Base-by-base conservation (phyloP, 2,888 invertebrate genomes). In the Polia nebulosa region DNA sequence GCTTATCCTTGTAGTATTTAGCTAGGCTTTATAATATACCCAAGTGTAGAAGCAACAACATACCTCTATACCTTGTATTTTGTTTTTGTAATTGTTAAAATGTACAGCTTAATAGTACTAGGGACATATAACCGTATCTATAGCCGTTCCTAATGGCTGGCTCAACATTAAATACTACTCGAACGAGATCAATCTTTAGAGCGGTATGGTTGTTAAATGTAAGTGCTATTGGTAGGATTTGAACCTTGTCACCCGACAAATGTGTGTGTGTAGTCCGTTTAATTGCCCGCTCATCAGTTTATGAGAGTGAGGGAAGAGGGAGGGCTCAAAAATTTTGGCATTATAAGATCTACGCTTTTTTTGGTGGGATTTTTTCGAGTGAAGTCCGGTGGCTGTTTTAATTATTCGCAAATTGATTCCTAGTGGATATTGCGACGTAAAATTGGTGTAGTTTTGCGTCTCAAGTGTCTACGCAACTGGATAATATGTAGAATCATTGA, bases 101-200 rank as follows among this genome's bases (percentile, higher is more conserved):
- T 55, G 62, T 47, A 70, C 9, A 9, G 22, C 22, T 49, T 71
- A 63, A 71, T 72, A 72, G 53, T 29, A 56, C 22, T 25, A 4
- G 1, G 44, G 34, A 9, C 55, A 72, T 63, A n/a, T 71, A 63
- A 27, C 32, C 17, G 55, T 49, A 71, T 55, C 20, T 47, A 22
- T n/a, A 32, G 62, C 47, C 63, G 49, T n/a, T 39, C 36, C 13
- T 72, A 72, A 71, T 64, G 64, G 49, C 41, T 34, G 55, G 6
- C 20, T 11, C 13, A 22, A 41, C 17, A 20, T 63, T n/a, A 53
- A 53, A 15, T 70, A 71, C 22, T 29, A 11, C 41, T 44, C 13
- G 17, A 36, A 49, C 47, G 49, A 44, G 62, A 63, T 56, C 55
- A 71, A 63, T 70, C 29, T 72, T 63, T 20, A 13, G 52, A 25